Conservation (phyloP, 1,140 invertebrate genomes). For the Meloidogyne hapla region DNA sequence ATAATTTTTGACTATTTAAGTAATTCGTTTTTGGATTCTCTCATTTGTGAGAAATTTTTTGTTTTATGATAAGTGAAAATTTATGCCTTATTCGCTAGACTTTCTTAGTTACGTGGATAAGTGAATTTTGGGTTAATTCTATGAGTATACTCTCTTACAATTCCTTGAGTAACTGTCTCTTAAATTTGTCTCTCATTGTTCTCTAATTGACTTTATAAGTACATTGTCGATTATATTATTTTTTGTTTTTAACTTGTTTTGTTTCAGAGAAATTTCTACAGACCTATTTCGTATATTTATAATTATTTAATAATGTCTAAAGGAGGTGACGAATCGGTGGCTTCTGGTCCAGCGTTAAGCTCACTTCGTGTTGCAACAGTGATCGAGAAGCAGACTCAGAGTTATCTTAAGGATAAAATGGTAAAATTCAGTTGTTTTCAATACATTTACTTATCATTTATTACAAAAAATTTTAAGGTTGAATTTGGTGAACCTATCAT, state of each 20-base stretch:
- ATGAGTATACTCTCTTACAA: no score
- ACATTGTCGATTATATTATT: no score
- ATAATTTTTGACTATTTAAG: no score
- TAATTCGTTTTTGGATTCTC: no score
- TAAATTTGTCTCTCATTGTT: no score
- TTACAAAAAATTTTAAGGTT: constrained; percentile 19
- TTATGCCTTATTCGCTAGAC: no score
- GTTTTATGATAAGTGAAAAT: no score
- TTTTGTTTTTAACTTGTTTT: neutral
- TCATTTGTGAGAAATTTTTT: no score
- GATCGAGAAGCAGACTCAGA: neutral
- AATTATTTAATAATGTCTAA: neutral
- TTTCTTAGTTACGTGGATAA: no score
- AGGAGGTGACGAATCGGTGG: neutral
- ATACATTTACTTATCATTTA: neutral
- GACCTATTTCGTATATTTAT: neutral
- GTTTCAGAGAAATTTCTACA: neutral
- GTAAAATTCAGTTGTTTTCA: neutral
- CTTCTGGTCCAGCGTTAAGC: neutral
- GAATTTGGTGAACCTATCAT: constrained; percentile 15
- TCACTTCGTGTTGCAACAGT: neutral
- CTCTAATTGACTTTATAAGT: no score
- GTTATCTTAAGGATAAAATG: neutral
- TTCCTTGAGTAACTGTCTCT: no score
- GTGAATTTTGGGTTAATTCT: no score